Evolutionary conservation across 2,797 vertebrate species (phyloP), one percentile per base, ranked within the genome.

Genomic region (Mormyrus hasselquistii): DNA sequence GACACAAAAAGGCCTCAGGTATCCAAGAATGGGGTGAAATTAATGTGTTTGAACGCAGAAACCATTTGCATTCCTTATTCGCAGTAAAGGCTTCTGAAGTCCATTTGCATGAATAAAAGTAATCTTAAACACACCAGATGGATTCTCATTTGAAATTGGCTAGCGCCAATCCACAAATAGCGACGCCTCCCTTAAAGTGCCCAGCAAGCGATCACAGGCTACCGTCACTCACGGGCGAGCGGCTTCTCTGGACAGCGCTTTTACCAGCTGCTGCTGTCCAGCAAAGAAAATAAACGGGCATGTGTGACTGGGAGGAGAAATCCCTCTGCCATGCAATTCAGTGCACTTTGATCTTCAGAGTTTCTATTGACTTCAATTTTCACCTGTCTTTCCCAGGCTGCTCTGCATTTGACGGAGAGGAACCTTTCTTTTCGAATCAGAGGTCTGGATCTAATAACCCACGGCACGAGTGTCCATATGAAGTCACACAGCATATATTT

Each of bases 1-100:
- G 76, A 9, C 38, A 82, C 19, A 10, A 82, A 47, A 82, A 41
- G 69, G 76, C 76, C 76, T n/a, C 38, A 38, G 53, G 52, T 34
- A 87, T 57, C 25, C 29, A 53, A 86, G 10, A 57, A 57, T 22
- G 52, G 83, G 29, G 8, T 87, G 52, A 57, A 87, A 87, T 57
- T 87, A 53, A 41, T 62, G 86, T 34, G 86, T 38, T 25, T 85
- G 86, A 87, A 59, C 34, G 25, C 25, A 87, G 49, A 85, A 85
- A 85, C 65, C 85, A 84, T 90, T 93, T 83, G 89, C 52, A 53
- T 87, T 87, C 25, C 85, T 55, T 19, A 59, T 87, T 88, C 88
- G 90, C 88, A 4, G 12, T 86, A 84, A 88, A 90, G 88, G 88
- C 87, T 62, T 88, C 90, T 89, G 88, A 69, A 3, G 9, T 7